phyloP scores from a whole-genome alignment of 1,140 invertebrate species.

The Drosophila erecta region DNA sequence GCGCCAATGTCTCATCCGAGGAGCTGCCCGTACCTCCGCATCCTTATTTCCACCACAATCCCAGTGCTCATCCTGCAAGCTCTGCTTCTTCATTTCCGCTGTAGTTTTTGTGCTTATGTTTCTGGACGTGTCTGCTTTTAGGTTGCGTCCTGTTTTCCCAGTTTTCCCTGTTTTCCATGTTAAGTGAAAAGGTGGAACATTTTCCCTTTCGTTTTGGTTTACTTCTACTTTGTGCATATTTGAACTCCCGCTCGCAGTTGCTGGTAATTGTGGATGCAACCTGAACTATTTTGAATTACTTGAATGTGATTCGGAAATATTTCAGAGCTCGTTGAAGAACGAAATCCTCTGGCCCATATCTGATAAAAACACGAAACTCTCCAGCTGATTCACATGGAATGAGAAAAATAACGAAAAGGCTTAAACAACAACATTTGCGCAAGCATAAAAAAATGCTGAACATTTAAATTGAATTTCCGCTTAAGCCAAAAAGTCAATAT shows the following conservation, averaged over 20 bases:
- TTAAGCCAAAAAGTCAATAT: slow-evolving; percentile 57
- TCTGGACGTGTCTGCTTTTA: slow-evolving; percentile 37
- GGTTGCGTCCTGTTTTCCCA: background rate
- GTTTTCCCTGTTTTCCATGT: background rate
- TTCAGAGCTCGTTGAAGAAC: background rate
- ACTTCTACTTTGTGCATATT: slow-evolving; percentile 15
- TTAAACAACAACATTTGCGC: slow-evolving; percentile 12
- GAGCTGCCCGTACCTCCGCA: slow-evolving; percentile 1
- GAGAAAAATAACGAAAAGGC: slow-evolving; percentile 11
- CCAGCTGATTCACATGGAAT: background rate
- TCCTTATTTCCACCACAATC: background rate
- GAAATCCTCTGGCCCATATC: background rate
- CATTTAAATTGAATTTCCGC: slow-evolving; percentile 64
- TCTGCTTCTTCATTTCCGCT: slow-evolving; percentile 27
- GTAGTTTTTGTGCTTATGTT: slow-evolving; percentile 27
- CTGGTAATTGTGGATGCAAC: slow-evolving; percentile 1
- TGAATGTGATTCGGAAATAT: slow-evolving; percentile 1
- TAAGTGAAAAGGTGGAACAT: background rate
- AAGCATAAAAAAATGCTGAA: slow-evolving; percentile 10
- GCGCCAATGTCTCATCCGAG: slow-evolving; percentile 49
- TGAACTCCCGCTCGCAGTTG: slow-evolving; percentile 11
- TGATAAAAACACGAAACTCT: background rate
- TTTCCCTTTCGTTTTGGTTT: background rate
- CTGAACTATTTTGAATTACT: background rate
- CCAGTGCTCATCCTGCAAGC: background rate